Base-by-base conservation (phyloP, 2,888 invertebrate genomes). In the Imbricaverruca yamaguchii region DNA sequence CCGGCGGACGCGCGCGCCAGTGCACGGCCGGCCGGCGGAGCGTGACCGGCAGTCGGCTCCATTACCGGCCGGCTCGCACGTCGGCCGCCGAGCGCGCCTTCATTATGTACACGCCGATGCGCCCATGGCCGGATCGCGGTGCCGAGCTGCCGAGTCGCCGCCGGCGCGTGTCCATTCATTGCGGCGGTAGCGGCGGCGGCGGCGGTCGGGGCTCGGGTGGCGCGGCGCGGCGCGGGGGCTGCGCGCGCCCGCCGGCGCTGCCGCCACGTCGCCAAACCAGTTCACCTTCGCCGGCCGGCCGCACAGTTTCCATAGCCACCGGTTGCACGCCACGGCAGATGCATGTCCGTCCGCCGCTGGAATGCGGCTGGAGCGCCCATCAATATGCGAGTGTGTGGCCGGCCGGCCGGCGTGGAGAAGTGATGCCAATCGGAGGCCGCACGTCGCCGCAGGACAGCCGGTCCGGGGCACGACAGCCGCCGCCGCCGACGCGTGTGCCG, bases 151-250 rank as follows among this genome's bases (percentile, higher is more conserved):
- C n/a, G n/a, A n/a, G n/a, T n/a, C 23, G 10, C 23, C 23, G 67
- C 23, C 67, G 23, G 23, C 15, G 69, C 69, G 69, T 69, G 15
- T 23, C 69, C 69, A 69, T 69, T 69, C 69, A 69, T 69, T 69
- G 69, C 69, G 39, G 69, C 18, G 3, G 61, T 11, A 3, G 18
- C 12, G 69, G 69, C 65, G 39, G 39, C 39, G 39, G 39, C 39
- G 39, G 39, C 39, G 39, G 39, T 1, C 39, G 39, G 39, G 39
- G 39, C 4, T 39, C 2, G 4, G 39, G 39, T 39, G 39, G 39
- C 65, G 18, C 7, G 61, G 4, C 2, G 39, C 4, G 39, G 39
- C 65, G 18, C 7, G 61, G 7, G 18, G 15, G 61, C 61, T 7
- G 61, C 61, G 61, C 61, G 18, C 2, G 13, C 61, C 65, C 23